A percentile compares a stretch with the other conserved stretches of the same genome.
These are phyloP conservation scores for Engystomops pustulosus DNA, from an alignment of 2,113 vertebrate genomes.

Conservation along the genomic window DNA sequence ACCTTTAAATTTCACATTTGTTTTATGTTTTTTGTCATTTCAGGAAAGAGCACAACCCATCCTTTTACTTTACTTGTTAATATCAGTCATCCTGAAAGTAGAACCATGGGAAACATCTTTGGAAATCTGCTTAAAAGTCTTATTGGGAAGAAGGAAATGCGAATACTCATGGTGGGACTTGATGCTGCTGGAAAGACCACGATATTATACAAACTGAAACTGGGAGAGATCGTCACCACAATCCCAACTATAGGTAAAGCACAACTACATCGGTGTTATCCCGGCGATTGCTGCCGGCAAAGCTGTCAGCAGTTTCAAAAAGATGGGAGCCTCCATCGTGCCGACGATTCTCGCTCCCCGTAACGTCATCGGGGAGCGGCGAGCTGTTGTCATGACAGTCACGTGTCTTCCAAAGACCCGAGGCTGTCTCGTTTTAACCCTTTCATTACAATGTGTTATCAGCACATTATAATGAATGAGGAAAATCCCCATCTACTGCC, in stretches of 20 bases:
- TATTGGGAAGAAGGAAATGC: constrained; percentile 94
- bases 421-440: too few species aligned
- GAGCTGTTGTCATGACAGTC: too few species aligned
- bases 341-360: too few species aligned
- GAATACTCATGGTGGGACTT: constrained; percentile 91
- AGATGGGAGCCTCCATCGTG: too few species aligned
- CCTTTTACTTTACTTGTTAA: not conserved
- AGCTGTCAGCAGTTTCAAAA: too few species aligned
- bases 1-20: not conserved
- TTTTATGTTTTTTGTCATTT: not conserved
- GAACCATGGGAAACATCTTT: constrained; percentile 89
- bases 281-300: too few species aligned
- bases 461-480: too few species aligned
- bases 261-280: too few species aligned
- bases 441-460: too few species aligned
- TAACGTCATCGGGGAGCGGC: too few species aligned
- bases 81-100: constrained; percentile 1
- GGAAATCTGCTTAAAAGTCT: constrained; percentile 93
- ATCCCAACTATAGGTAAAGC: constrained; percentile 87
- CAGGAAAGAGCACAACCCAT: constrained; percentile 11
- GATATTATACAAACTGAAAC: constrained; percentile 91
- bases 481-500: too few species aligned
- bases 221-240: constrained; percentile 92
- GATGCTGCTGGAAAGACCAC: constrained; percentile 93
- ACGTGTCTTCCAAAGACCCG: too few species aligned